Conservation (phyloP, 1,140 invertebrate genomes). For the Drosophila saltans region DNA sequence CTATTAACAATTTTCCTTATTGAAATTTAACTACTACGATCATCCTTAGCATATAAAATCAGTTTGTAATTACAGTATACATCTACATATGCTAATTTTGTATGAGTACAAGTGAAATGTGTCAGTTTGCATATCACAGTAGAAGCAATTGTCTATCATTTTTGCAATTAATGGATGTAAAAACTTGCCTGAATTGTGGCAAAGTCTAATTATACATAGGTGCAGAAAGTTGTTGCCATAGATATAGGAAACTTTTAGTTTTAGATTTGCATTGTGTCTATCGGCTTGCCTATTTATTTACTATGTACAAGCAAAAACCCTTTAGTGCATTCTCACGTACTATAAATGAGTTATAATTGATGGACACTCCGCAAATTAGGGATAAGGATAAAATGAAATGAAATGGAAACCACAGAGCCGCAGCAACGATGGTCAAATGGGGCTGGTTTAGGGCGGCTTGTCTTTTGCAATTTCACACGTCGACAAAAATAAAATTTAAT, state of each 20-base stretch:
- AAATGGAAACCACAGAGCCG: neutral
- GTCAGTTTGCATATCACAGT: too few species aligned
- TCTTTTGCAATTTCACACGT: conserved; percentile 63
- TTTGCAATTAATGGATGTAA: too few species aligned
- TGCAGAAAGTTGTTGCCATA: neutral
- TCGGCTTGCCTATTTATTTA: neutral
- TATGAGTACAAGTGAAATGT: too few species aligned
- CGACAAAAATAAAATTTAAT: conserved; percentile 64
- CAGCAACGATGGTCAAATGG: neutral
- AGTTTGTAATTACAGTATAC: too few species aligned
- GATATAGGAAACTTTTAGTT: neutral
- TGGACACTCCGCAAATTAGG: conserved; percentile 17
- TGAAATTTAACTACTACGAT: too few species aligned
- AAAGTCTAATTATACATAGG: too few species aligned
- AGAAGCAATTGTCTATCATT: too few species aligned
- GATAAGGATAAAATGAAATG: conserved; percentile 6
- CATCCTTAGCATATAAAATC: too few species aligned
- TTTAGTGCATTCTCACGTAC: neutral
- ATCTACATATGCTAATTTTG: too few species aligned
- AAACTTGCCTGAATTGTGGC: too few species aligned
- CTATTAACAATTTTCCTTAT: too few species aligned
- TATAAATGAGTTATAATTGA: conserved; percentile 17
- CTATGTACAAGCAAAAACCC: neutral
- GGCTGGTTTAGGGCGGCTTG: conserved; percentile 13
- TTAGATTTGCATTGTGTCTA: neutral